Evolutionary conservation across 2,888 invertebrate species (phyloP).

Genomic region (Hydropsyche betteni): DNA sequence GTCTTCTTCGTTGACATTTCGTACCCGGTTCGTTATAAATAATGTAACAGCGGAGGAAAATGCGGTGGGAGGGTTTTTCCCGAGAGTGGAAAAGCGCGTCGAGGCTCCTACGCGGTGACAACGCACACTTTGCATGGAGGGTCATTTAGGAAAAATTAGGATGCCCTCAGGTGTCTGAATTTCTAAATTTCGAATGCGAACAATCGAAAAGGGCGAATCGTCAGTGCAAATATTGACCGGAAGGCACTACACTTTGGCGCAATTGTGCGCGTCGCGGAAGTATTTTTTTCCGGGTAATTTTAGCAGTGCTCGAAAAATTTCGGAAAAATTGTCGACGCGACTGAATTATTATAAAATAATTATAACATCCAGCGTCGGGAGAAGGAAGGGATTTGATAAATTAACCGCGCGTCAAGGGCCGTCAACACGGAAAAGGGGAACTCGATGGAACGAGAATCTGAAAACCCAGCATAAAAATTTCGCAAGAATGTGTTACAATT

Average conservation of each 20-base stretch:
- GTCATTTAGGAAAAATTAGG: constrained; percentile 12
- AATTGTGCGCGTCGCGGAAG: no score
- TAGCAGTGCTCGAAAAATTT: not conserved
- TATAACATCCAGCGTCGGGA: constrained; percentile 46
- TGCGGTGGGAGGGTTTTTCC: not conserved
- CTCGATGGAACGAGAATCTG: not conserved
- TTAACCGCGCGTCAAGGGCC: constrained; percentile 48
- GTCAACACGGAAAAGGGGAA: constrained; percentile 15
- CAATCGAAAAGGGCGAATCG: not conserved
- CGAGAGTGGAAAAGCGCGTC: not conserved
- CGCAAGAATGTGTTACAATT: no score
- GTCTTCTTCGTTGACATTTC: constrained; percentile 45
- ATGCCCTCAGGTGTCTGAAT: not conserved
- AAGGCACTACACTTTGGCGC: not conserved
- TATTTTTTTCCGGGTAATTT: not conserved
- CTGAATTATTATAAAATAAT: constrained; percentile 50
- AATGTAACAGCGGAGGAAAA: constrained; percentile 34
- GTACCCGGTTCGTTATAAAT: constrained; percentile 46
- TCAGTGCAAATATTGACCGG: constrained; percentile 2
- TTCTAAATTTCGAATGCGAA: constrained; percentile 7
- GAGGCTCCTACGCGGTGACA: constrained; percentile 19
- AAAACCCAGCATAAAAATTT: no score
- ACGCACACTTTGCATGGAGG: constrained; percentile 45
- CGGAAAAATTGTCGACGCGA: constrained; percentile 28
- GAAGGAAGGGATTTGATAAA: constrained; percentile 51